phyloP scores from a whole-genome alignment of 2,888 invertebrate genomes.

The Stratiomys singularior region DNA sequence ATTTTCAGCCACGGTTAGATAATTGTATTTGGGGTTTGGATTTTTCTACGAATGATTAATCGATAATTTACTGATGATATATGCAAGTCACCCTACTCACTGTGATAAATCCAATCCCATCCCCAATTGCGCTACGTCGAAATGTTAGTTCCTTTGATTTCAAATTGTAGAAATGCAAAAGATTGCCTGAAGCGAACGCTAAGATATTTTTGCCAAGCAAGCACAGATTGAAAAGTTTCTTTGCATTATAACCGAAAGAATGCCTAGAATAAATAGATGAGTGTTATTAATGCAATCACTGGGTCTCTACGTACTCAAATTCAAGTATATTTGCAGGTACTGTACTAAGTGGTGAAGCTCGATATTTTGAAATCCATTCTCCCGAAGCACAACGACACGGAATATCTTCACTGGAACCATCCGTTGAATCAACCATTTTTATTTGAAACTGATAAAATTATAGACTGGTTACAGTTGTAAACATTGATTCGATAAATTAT shows the following conservation, averaged over 20 bases:
- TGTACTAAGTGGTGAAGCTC: slow-evolving; percentile 24
- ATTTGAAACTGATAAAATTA: neutral
- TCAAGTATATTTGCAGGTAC: slow-evolving; percentile 29
- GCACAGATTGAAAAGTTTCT: slow-evolving; percentile 81
- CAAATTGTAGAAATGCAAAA: slow-evolving; percentile 80
- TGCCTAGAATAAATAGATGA: slow-evolving; percentile 69
- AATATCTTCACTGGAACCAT: neutral
- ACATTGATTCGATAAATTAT: neutral
- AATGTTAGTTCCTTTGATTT: slow-evolving; percentile 74
- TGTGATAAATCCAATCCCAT: slow-evolving; percentile 82
- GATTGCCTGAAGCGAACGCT: slow-evolving; percentile 84
- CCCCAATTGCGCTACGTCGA: slow-evolving; percentile 78
- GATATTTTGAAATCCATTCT: slow-evolving; percentile 26
- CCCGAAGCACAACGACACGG: slow-evolving; percentile 16
- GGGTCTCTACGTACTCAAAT: slow-evolving; percentile 46
- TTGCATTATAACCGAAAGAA: slow-evolving; percentile 89
- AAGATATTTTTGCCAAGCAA: slow-evolving; percentile 79
- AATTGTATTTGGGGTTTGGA: slow-evolving; percentile 69
- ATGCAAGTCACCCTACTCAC: too few relatives aligned
- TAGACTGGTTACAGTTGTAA: neutral
- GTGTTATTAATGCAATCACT: slow-evolving; percentile 47
- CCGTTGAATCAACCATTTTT: slow-evolving; percentile 5
- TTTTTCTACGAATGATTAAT: slow-evolving; percentile 70
- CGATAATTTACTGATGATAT: slow-evolving; percentile 16
- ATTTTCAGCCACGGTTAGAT: slow-evolving; percentile 89